A percentile compares a stretch with the other conserved stretches of the same genome.
phyloP scores from a whole-genome alignment of 2,113 vertebrate genomes.

The Cacatua alba region DNA sequence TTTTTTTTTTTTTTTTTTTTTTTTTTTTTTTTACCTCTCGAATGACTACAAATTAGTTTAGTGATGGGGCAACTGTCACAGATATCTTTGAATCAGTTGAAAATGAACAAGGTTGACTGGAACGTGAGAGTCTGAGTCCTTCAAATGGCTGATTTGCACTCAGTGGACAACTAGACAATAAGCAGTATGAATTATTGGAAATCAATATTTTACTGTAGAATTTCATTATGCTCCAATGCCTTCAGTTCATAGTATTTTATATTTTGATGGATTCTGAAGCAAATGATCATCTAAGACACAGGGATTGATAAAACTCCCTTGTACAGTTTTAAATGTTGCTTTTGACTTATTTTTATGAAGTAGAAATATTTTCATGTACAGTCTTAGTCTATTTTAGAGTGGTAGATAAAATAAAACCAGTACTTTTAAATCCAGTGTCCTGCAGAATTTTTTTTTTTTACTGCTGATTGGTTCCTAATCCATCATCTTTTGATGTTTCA shows the following conservation, averaged over 20 bases:
- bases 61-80: slow-evolving; percentile 90
- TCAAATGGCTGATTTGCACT: slow-evolving; percentile 89
- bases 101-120: slow-evolving; percentile 95
- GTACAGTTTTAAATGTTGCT: slow-evolving; percentile 80
- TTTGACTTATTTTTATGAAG: slow-evolving; percentile 64
- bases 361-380: slow-evolving; percentile 47
- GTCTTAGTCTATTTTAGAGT: slow-evolving; percentile 32
- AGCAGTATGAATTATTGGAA: slow-evolving; percentile 92
- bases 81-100: slow-evolving; percentile 86
- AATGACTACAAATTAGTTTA: slow-evolving; percentile 95
- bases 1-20: no score
- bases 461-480: slow-evolving; percentile 75
- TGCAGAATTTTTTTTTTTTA: not conserved
- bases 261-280: slow-evolving; percentile 91
- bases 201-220: slow-evolving; percentile 94
- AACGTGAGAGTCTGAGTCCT: slow-evolving; percentile 93
- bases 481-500: slow-evolving; percentile 82
- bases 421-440: slow-evolving; percentile 75
- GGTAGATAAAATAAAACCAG: slow-evolving; percentile 62
- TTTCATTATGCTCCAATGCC: slow-evolving; percentile 88
- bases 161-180: slow-evolving; percentile 86
- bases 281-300: slow-evolving; percentile 76
- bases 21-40: no score
- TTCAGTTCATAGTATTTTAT: slow-evolving; percentile 88
- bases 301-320: slow-evolving; percentile 74